Evolutionary conservation across 2,888 invertebrate species (phyloP).

Genomic region (Endomychus coccineus): DNA sequence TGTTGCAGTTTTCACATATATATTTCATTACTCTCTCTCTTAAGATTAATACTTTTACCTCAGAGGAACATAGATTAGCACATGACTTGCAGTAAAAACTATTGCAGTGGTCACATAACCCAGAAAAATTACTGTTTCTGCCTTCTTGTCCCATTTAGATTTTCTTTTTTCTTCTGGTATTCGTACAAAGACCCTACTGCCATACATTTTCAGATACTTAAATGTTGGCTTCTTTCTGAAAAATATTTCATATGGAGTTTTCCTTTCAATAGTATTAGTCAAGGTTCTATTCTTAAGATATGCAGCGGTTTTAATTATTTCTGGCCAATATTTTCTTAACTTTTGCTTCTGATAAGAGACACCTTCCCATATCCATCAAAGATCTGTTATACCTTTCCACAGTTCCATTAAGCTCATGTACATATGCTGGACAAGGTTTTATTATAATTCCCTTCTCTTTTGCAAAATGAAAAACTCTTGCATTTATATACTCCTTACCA

Average conservation of each 20-base stretch:
- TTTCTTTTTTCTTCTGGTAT: slow-evolving; percentile 14
- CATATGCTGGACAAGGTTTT: slow-evolving; percentile 21
- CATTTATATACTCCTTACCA: slow-evolving; percentile 21
- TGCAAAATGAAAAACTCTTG: slow-evolving; percentile 18
- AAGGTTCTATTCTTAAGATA: slow-evolving; percentile 18
- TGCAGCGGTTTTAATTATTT: slow-evolving; percentile 16
- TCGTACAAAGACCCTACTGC: slow-evolving; percentile 9
- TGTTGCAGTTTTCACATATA: no score
- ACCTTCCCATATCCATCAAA: slow-evolving; percentile 21
- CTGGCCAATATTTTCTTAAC: slow-evolving; percentile 19
- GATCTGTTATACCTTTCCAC: slow-evolving; percentile 24
- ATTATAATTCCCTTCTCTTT: slow-evolving; percentile 21
- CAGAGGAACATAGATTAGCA: no score
- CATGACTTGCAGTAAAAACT: no score
- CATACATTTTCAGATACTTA: slow-evolving; percentile 10
- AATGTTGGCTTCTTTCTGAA: slow-evolving; percentile 22
- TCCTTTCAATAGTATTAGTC: slow-evolving; percentile 12
- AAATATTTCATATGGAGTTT: slow-evolving; percentile 22
- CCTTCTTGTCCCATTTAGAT: slow-evolving; percentile 16
- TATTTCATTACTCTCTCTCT: no score
- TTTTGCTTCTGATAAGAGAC: slow-evolving; percentile 22
- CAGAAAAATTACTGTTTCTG: slow-evolving; percentile 15
- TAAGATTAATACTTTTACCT: no score
- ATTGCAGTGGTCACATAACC: no score
- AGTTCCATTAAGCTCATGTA: slow-evolving; percentile 25